These are phyloP conservation scores for Oreohelix idahoensis DNA, from an alignment of 1,140 invertebrate genomes.

Conservation along the genomic window DNA sequence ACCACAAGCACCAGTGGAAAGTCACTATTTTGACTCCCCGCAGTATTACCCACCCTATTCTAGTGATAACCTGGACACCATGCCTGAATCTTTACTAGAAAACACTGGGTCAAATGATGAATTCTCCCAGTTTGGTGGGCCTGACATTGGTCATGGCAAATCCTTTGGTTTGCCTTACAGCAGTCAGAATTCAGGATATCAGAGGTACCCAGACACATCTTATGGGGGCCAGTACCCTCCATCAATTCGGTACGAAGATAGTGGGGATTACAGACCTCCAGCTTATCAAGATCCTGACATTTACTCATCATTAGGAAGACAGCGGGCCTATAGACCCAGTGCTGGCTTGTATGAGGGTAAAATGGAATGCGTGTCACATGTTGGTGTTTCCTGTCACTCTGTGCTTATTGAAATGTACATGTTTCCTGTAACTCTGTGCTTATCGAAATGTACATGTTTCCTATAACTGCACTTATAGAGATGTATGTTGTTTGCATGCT, in stretches of 20 bases:
- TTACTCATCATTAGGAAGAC: constrained; percentile 10
- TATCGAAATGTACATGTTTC: no score
- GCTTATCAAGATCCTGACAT: constrained; percentile 33
- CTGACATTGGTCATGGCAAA: constrained; percentile 18
- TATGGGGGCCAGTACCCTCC: not conserved
- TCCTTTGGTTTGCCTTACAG: not conserved
- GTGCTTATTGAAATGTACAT: no score
- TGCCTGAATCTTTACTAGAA: constrained; percentile 15
- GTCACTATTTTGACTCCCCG: constrained; percentile 16
- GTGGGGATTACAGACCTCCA: constrained; percentile 22
- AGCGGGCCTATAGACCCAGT: not conserved
- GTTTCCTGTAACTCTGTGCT: no score
- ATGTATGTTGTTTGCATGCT: no score
- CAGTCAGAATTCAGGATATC: constrained; percentile 26
- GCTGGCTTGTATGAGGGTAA: constrained; percentile 40
- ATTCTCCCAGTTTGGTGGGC: constrained; percentile 30
- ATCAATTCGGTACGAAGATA: constrained; percentile 15
- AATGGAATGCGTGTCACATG: not conserved
- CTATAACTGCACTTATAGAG: no score
- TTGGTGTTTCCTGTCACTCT: not conserved
- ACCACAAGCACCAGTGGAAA: not conserved
- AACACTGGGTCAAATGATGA: constrained; percentile 15
- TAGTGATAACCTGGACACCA: not conserved
- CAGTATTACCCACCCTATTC: constrained; percentile 21
- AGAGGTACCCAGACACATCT: constrained; percentile 19